Evolutionary conservation across 2,797 vertebrate genomes (phyloP), one percentile per base, ranked within the genome.

Genomic region (Poecilia wingei): DNA sequence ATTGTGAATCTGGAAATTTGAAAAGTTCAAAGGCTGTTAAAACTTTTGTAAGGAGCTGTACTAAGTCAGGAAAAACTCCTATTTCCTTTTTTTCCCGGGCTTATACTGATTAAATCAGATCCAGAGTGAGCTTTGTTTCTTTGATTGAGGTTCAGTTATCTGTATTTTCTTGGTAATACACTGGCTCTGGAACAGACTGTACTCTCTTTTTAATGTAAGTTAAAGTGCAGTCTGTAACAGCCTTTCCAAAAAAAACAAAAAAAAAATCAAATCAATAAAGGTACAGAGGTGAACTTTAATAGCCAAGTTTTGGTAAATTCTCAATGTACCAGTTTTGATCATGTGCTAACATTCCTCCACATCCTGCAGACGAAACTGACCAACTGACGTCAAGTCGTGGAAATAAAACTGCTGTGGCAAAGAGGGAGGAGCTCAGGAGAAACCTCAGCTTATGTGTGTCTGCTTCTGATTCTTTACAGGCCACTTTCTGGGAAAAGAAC

Each of bases 301-400:
- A 36, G 33, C 36, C 47, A 55, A 14, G 1, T 4, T 74, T 6
- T 74, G 20, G 39, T 25, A n/a, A 74, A 41, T 16, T 55, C 47
- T 55, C 41, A 39, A 36, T 74, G 33, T 22, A 13, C 9, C 9
- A 12, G 28, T 20, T 72, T 39, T 25, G 64, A 41, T 8, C 64
- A 69, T 45, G 39, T 14, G 66, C 25, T 69, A 2, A 25, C 66
- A 43, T 69, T 13, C 22, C 41, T 69, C 25, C 66, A 68, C 66
- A 43, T 43, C 82, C 83, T 88, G 79, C 28, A 55, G 77, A 75
- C n/a, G 6, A 25, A 36, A 72, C 76, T 71, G 87, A 89, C 82
- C 80, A 8, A 80, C 81, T 92, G 86, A 93, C 80, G 86, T 92
- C 89, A 95, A 79, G 77, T 82, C 59, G 81, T 88, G 84, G 82